Conservation (phyloP, 2,888 invertebrate genomes). For the Euplexia lucipara region DNA sequence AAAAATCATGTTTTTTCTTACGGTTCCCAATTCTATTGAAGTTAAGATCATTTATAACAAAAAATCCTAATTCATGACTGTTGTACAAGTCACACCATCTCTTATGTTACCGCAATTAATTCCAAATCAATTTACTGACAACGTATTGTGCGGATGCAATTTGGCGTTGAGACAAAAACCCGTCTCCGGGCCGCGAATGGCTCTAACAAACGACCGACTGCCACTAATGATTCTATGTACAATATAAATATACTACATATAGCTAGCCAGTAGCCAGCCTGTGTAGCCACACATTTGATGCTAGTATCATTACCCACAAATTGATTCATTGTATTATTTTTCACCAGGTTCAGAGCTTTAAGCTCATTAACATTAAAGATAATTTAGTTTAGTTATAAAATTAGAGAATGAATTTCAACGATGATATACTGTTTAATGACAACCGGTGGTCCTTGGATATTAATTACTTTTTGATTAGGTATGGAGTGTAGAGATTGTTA, state of each 20-base stretch:
- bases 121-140: slow-evolving; percentile 86
- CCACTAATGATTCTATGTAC: slow-evolving; percentile 88
- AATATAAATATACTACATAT: slow-evolving; percentile 64
- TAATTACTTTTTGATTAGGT: slow-evolving; percentile 44
- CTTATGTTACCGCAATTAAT: slow-evolving; percentile 83
- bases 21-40: slow-evolving; percentile 21
- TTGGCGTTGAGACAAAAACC: slow-evolving; percentile 88
- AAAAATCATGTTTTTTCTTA: slow-evolving; percentile 1
- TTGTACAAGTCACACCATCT: slow-evolving; percentile 59
- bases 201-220: slow-evolving; percentile 90
- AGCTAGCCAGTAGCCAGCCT: slow-evolving; percentile 56
- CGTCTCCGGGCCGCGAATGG: slow-evolving; percentile 86
- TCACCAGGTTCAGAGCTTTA: slow-evolving; percentile 41
- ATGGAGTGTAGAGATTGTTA: slow-evolving; percentile 12
- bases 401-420: slow-evolving; percentile 11
- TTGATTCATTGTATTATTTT: slow-evolving; percentile 57
- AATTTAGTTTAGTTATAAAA: slow-evolving; percentile 11
- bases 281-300: slow-evolving; percentile 48
- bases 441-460: slow-evolving; percentile 38
- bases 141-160: slow-evolving; percentile 90
- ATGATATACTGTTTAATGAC: slow-evolving; percentile 21
- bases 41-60: slow-evolving; percentile 28
- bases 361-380: slow-evolving; percentile 29
- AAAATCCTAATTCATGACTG: slow-evolving; percentile 41
- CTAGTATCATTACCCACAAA: slow-evolving; percentile 59